Conservation (phyloP, 1,140 invertebrate genomes). For the Ceratosolen fusciceps region DNA sequence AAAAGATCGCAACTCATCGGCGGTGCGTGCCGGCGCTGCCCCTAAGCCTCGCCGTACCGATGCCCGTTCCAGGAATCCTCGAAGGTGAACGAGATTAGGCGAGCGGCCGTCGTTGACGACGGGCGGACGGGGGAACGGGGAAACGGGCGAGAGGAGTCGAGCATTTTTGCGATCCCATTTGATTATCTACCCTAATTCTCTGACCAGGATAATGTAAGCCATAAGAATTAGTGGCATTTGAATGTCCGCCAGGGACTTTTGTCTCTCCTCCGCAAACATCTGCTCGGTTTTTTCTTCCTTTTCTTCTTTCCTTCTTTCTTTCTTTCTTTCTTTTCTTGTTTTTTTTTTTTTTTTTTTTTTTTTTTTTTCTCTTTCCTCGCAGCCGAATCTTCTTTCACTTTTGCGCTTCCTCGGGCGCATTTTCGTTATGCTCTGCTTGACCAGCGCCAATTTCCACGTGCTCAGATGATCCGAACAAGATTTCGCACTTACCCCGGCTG, state of each 20-base stretch:
- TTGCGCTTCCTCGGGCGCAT: not conserved
- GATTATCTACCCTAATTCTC: not conserved
- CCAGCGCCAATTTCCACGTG: too few relatives aligned
- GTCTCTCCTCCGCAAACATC: not conserved
- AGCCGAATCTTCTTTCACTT: not conserved
- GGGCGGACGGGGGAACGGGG: slow-evolving; percentile 21
- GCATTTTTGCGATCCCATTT: not conserved
- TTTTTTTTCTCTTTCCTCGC: too few relatives aligned
- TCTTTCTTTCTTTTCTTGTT: too few relatives aligned
- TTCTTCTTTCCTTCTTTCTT: too few relatives aligned
- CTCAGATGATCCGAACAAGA: too few relatives aligned
- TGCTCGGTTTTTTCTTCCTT: not conserved
- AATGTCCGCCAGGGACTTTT: not conserved
- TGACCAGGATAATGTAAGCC: not conserved
- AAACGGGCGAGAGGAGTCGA: not conserved
- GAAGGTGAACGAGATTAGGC: slow-evolving; percentile 58
- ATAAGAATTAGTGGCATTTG: not conserved
- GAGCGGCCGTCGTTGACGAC: slow-evolving; percentile 31
- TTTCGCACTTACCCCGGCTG: too few relatives aligned
- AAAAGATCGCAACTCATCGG: slow-evolving; percentile 32
- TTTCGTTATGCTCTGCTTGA: too few relatives aligned
- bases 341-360: too few relatives aligned
- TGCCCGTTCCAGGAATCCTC: slow-evolving; percentile 54
- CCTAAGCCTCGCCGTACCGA: slow-evolving; percentile 37
- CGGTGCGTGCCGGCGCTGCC: not conserved